Percentiles rank a stretch among this genome's conserved stretches.
Evolutionary conservation across 1,140 invertebrate species (phyloP).

Genomic region (Saxidomus purpurata): DNA sequence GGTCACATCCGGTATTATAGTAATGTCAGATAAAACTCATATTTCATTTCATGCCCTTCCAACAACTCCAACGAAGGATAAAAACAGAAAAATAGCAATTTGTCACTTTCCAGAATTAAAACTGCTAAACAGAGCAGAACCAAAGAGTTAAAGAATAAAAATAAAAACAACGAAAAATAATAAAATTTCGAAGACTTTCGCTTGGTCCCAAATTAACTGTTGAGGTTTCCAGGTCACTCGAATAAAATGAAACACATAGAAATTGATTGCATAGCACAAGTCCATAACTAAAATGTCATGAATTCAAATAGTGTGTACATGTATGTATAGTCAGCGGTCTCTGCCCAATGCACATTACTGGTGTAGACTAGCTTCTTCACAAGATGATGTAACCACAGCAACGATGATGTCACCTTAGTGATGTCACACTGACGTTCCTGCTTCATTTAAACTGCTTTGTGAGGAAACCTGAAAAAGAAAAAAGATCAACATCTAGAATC

Average conservation of each 20-base stretch:
- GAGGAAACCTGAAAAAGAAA: conserved; percentile 73
- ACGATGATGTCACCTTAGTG: conserved; percentile 7
- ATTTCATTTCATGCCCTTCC: no score
- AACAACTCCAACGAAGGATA: no score
- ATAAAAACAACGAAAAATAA: not conserved
- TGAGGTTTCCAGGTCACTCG: not conserved
- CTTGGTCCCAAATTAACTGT: conserved; percentile 1
- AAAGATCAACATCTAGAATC: not conserved
- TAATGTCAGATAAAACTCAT: no score
- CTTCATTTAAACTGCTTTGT: conserved; percentile 72
- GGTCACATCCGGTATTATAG: no score
- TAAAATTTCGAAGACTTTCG: not conserved
- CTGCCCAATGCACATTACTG: not conserved
- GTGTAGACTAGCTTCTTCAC: conserved; percentile 1
- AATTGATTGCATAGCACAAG: conserved; percentile 20
- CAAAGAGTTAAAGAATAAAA: not conserved
- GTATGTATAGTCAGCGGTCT: not conserved
- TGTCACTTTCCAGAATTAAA: not conserved
- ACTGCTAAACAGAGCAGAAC: no score
- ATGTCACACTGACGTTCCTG: conserved; percentile 75
- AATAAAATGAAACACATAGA: not conserved
- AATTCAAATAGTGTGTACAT: not conserved
- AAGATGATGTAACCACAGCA: conserved; percentile 10
- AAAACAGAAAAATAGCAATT: no score
- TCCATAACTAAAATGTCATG: not conserved